Evolutionary conservation across 2,888 invertebrate species (phyloP), one percentile per base, ranked within the genome.

Genomic region (Exocentrus adspersus): DNA sequence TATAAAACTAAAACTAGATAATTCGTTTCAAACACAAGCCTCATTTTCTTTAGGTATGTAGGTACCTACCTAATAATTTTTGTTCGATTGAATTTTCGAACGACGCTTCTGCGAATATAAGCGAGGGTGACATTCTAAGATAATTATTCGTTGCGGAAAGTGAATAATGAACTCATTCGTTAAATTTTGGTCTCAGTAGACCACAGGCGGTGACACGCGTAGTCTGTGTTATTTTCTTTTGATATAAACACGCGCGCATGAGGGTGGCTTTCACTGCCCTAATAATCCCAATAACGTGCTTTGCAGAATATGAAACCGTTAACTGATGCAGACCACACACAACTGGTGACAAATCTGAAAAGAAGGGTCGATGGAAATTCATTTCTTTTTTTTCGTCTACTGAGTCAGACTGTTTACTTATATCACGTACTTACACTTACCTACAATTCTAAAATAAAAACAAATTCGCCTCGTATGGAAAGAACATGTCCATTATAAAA

Each of bases 171-270:
- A 71, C 65, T 70, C 69, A 70, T 69, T 75, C 72, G 75, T 73
- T 70, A 74, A 74, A 73, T 67, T 75, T 68, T 57, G 74, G 74
- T 75, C 73, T 70, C 67, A 60, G 69, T 65, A 68, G 75, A 72
- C 75, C 73, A 66, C 74, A 75, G 70, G 67, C 71, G 69, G 73
- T 69, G 76, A 68, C 76, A 76, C 75, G 72, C 77, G 75, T 71
- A 70, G 61, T 70, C 69, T 71, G 70, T 70, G 73, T 68, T 73
- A 71, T 72, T 73, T 74, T 72, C 73, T 72, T 73, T 72, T 70
- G 69, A 72, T 62, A 68, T 63, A 68, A 66, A 66, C 71, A 72
- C 65, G 73, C 64, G 68, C 72, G 62, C 46, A 59, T 32, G 70
- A 72, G 72, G 73, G 73, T 67, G 71, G 67, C 67, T 62, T 71